Evolutionary conservation across 2,888 invertebrate genomes (phyloP), one percentile per base, ranked within the genome.

Genomic region (Drosophila suboccidentalis): DNA sequence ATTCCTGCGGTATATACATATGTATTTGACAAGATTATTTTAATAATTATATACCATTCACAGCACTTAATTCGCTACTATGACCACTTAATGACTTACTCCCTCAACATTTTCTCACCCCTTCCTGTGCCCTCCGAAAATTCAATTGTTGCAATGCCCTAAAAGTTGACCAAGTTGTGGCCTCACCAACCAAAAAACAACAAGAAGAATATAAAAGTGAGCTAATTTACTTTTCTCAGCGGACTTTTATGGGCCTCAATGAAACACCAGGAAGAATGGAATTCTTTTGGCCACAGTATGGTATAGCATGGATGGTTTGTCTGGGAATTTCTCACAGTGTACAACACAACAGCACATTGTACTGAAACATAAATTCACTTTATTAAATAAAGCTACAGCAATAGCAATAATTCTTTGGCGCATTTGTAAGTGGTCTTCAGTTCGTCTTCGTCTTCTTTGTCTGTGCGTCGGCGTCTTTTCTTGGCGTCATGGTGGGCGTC

Each of bases 271-370:
- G 22, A 59, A 47, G 55, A 57, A 53, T 62, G 46, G 26, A 38
- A 26, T 53, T 58, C 19, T 36, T 38, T 43, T n/a, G 29, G 39
- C 9, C 43, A 26, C 6, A 26, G 19, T 22, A 11, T 43, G 50
- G 50, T 15, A 10, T 50, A 19, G 11, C 11, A 43, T 36, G 29
- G 29, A 17, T 46, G 17, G 55, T 34, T 13, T 60, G 57, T 54
- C 53, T 89, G 84, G 79, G 89, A 89, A 76, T 77, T 90, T 88
- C 86, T 87, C 90, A 87, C 80, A 78, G 86, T 88, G 90, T 86
- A 76, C 68, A 54, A 76, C 68, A 54, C 44, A 57, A 44, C 59
- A 55, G 49, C 67, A 49, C 81, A 82, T 85, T 82, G 78, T 81
- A 72, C 64, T 77, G 39, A 80, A 64, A 65, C 69, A 83, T 88